These are phyloP conservation scores for Chaetoderma sp. DNA, from an alignment of 2,888 invertebrate species.

Conservation along the genomic window DNA sequence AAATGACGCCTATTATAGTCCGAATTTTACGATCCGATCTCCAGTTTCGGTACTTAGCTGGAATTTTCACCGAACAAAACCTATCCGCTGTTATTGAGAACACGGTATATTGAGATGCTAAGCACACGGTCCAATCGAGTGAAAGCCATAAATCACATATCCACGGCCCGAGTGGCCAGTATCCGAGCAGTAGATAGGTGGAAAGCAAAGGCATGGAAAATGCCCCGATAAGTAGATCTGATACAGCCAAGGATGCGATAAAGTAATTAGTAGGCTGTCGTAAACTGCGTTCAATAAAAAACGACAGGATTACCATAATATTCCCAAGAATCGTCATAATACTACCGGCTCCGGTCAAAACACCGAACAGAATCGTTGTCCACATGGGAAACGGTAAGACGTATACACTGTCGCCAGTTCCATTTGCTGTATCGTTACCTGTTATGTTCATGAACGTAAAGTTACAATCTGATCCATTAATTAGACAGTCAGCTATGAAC, in stretches of 20 bases:
- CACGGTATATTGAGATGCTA: constrained; percentile 99
- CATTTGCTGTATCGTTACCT: constrained; percentile 6
- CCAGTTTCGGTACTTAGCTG: constrained; percentile 97
- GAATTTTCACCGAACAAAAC: constrained; percentile 98
- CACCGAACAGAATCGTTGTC: constrained; percentile 89
- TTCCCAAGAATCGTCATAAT: constrained; percentile 95
- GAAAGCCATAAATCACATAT: constrained; percentile 98
- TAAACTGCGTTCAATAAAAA: constrained; percentile 89
- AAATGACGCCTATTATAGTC: constrained; percentile 95
- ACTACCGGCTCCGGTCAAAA: constrained; percentile 88
- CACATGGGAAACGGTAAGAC: constrained; percentile 79
- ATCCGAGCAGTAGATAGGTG: constrained; percentile 94
- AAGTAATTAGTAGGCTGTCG: constrained; percentile 99
- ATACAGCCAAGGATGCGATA: constrained; percentile 97
- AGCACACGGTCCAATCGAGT: constrained; percentile 98
- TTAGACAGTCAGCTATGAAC: too few relatives aligned
- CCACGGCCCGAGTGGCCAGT: constrained; percentile 96
- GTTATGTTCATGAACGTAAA: constrained; percentile 12
- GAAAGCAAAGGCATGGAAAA: constrained; percentile 99
- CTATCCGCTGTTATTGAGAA: constrained; percentile 97
- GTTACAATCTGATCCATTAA: not conserved
- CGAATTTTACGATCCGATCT: constrained; percentile 92
- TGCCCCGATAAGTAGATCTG: constrained; percentile 96
- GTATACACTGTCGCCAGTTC: not conserved
- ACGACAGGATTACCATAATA: constrained; percentile 92